phyloP scores from a whole-genome alignment of 2,888 invertebrate genomes.

The Hofmannophila pseudospretella region DNA sequence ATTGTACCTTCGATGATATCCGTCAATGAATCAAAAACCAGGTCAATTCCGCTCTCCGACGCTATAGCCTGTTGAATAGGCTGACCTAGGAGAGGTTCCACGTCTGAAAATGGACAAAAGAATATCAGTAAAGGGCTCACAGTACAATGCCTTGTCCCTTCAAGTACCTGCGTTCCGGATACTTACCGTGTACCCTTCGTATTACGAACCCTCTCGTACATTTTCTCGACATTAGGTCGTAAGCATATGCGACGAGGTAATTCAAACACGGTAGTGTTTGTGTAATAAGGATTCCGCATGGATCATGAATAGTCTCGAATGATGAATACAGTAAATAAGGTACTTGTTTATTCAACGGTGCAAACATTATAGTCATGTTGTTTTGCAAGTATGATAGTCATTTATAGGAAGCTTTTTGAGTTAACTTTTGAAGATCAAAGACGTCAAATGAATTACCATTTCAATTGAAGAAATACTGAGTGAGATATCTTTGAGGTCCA shows the following conservation, averaged over 20 bases:
- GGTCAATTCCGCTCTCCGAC: constrained; percentile 85
- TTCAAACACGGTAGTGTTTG: neutral
- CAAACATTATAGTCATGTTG: no score
- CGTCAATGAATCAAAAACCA: constrained; percentile 83
- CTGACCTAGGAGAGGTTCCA: constrained; percentile 84
- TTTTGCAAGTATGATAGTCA: no score
- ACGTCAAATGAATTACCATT: no score
- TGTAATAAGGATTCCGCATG: neutral
- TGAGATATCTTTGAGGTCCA: no score
- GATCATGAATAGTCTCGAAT: no score
- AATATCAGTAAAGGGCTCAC: neutral
- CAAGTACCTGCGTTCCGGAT: constrained; percentile 18
- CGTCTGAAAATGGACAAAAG: constrained; percentile 69
- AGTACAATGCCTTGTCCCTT: constrained; percentile 6
- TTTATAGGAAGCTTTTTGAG: no score
- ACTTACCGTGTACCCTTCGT: constrained; percentile 17
- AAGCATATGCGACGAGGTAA: constrained; percentile 8
- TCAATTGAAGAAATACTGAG: no score
- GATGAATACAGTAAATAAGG: no score
- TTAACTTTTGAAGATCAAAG: no score
- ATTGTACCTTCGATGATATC: constrained; percentile 86
- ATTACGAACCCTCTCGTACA: constrained; percentile 17
- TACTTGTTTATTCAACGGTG: no score
- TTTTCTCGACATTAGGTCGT: constrained; percentile 16
- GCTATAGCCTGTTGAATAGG: constrained; percentile 87